Conservation (phyloP, 2,113 vertebrate species). For the Tapirus terrestris region DNA sequence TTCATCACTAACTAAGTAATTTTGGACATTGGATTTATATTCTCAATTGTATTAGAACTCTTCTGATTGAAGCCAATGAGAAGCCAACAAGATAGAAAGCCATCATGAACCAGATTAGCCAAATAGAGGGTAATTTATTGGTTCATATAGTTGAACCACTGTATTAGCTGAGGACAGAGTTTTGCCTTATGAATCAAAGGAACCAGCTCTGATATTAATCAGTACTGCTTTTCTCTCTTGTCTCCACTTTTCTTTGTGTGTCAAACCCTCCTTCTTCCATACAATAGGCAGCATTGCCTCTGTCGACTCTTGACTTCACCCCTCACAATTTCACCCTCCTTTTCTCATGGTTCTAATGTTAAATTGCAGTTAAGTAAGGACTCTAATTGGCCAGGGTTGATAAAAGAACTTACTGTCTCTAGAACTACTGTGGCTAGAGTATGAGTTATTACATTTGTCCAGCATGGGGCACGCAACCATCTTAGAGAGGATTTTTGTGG, state of each 20-base stretch:
- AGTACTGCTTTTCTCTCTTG: background rate
- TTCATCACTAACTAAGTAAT: background rate
- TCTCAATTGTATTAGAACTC: background rate
- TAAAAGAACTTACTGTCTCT: background rate
- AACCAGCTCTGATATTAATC: background rate
- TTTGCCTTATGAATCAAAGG: background rate
- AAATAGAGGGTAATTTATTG: background rate
- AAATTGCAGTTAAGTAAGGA: background rate
- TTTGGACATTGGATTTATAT: background rate
- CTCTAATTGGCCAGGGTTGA: background rate
- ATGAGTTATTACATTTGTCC: background rate
- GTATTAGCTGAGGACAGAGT: background rate
- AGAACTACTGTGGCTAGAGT: background rate
- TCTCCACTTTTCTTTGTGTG: background rate
- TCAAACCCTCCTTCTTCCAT: background rate
- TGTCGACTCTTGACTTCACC: background rate
- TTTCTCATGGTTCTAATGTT: background rate
- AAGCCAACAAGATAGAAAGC: background rate
- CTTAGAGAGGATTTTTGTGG: background rate
- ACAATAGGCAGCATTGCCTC: background rate
- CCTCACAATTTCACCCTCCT: background rate
- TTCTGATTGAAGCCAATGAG: background rate
- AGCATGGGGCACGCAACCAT: background rate
- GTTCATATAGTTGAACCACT: background rate
- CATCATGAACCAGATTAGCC: background rate